phyloP scores from a whole-genome alignment of 2,797 vertebrate species.

The Sus cebifrons region DNA sequence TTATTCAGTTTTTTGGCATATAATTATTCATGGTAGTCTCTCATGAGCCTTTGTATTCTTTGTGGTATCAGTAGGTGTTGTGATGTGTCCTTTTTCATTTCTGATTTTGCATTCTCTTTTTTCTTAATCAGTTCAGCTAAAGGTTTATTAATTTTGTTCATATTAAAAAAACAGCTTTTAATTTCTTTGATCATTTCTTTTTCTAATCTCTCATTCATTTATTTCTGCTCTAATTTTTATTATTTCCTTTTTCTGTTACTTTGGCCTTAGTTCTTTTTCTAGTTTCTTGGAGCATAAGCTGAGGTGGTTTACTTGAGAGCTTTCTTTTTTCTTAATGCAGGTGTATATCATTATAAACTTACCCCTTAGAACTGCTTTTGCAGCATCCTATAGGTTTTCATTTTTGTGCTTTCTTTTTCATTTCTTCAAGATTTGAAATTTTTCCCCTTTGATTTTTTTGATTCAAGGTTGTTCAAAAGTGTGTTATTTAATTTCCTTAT shows the following conservation, averaged over 20 bases:
- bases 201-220: neutral
- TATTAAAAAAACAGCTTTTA: neutral
- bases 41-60: neutral
- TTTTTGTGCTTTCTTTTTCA: neutral
- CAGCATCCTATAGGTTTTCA: neutral
- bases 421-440: neutral
- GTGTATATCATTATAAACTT: neutral
- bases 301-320: neutral
- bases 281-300: neutral
- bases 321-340: neutral
- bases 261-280: neutral
- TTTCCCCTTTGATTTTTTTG: conserved; percentile 30
- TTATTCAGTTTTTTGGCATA: neutral
- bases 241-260: neutral
- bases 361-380: neutral
- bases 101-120: neutral
- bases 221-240: neutral
- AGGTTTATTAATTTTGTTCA: neutral
- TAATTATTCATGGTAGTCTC: neutral
- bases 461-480: neutral
- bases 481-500: neutral
- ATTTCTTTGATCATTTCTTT: neutral
- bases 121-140: neutral
- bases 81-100: neutral
- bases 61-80: neutral